Conservation (phyloP, 1,140 invertebrate genomes). For the Bombus breviceps region DNA sequence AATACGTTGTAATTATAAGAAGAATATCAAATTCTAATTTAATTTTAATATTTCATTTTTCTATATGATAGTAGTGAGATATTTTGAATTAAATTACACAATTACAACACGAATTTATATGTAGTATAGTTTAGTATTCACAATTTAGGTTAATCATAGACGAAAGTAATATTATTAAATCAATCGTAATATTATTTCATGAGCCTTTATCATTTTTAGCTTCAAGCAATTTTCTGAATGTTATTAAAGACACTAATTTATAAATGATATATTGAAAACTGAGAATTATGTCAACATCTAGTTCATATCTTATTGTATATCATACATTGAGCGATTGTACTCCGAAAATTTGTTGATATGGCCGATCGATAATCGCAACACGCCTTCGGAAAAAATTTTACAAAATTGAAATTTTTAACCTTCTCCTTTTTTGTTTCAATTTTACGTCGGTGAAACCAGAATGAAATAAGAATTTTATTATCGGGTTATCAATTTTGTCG, state of each 20-base stretch:
- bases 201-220: background rate
- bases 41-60: background rate
- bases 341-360: too few species aligned
- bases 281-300: too few species aligned
- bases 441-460: too few species aligned
- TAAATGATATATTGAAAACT: background rate
- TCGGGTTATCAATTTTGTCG: background rate
- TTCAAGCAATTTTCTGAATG: background rate
- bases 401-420: background rate
- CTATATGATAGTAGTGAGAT: background rate
- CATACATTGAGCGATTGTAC: too few species aligned
- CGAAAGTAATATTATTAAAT: background rate
- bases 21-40: background rate
- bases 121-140: background rate
- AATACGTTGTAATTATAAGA: background rate
- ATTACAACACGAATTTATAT: background rate
- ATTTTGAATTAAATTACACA: background rate
- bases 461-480: background rate
- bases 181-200: background rate
- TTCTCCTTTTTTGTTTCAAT: background rate
- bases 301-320: too few species aligned
- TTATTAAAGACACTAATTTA: background rate
- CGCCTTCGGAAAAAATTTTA: too few species aligned
- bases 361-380: too few species aligned
- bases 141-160: background rate